Evolutionary conservation across 2,113 vertebrate species (phyloP).

Genomic region (Phalacrocorax brasilianus): DNA sequence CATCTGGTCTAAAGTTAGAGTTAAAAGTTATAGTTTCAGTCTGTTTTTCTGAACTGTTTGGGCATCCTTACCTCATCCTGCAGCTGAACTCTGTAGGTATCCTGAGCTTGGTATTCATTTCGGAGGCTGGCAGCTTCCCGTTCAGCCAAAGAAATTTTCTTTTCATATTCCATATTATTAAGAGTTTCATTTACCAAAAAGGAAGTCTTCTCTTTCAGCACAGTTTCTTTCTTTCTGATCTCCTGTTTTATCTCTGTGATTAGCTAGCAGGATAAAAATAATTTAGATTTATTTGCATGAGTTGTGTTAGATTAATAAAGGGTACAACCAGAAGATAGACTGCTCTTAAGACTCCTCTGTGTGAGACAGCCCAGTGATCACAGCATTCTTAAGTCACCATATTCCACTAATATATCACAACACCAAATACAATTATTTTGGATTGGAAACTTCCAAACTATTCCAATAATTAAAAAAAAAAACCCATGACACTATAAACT

Average conservation of each 20-base stretch:
- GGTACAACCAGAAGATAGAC: background rate
- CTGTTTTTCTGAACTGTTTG: background rate
- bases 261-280: slow-evolving; percentile 69
- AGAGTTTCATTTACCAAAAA: slow-evolving; percentile 83
- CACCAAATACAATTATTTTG: background rate
- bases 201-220: slow-evolving; percentile 80
- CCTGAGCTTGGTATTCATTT: slow-evolving; percentile 77
- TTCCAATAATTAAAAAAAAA: background rate
- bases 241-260: slow-evolving; percentile 81
- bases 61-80: slow-evolving; percentile 80
- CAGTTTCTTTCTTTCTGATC: slow-evolving; percentile 76
- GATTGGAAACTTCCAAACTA: background rate
- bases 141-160: slow-evolving; percentile 76
- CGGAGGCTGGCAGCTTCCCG: slow-evolving; percentile 74
- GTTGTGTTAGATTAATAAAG: background rate
- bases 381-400: background rate
- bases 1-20: background rate
- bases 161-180: slow-evolving; percentile 89
- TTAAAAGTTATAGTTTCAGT: background rate
- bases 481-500: background rate
- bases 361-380: background rate
- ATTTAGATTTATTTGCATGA: background rate
- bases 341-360: background rate
- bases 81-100: slow-evolving; percentile 72
- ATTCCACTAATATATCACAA: background rate